These are phyloP conservation scores for Lutraria rhynchaena DNA, from an alignment of 1,140 invertebrate species.

Conservation along the genomic window DNA sequence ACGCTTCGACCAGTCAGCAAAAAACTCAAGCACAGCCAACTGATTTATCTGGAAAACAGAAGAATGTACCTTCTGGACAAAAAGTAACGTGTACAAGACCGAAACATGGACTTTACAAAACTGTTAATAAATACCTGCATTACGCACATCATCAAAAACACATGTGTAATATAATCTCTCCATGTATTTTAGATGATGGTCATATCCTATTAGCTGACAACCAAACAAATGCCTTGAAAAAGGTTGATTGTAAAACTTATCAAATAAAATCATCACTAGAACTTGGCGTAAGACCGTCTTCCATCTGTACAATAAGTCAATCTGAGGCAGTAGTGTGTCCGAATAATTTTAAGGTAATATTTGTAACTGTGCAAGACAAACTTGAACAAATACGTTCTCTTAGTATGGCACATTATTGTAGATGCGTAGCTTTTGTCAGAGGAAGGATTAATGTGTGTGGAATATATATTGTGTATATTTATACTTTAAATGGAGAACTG, in stretches of 20 bases:
- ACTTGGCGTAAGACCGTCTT: not conserved
- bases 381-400: not conserved
- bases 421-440: not conserved
- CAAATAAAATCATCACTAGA: not conserved
- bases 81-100: too few species aligned
- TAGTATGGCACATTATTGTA: not conserved
- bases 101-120: too few species aligned
- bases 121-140: too few species aligned
- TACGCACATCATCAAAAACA: too few species aligned
- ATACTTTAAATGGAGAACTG: not conserved
- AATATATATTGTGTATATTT: too few species aligned
- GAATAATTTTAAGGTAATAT: not conserved
- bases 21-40: too few species aligned
- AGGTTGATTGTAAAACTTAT: not conserved
- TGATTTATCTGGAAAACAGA: too few species aligned
- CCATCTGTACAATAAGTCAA: not conserved
- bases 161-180: not conserved
- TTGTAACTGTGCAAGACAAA: not conserved
- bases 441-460: too few species aligned
- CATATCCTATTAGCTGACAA: not conserved
- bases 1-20: too few species aligned
- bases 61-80: too few species aligned
- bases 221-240: not conserved
- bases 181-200: slow-evolving; percentile 1
- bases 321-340: not conserved